Base-by-base conservation (phyloP, 2,113 vertebrate genomes). In the Paracanthobrama guichenoti region DNA sequence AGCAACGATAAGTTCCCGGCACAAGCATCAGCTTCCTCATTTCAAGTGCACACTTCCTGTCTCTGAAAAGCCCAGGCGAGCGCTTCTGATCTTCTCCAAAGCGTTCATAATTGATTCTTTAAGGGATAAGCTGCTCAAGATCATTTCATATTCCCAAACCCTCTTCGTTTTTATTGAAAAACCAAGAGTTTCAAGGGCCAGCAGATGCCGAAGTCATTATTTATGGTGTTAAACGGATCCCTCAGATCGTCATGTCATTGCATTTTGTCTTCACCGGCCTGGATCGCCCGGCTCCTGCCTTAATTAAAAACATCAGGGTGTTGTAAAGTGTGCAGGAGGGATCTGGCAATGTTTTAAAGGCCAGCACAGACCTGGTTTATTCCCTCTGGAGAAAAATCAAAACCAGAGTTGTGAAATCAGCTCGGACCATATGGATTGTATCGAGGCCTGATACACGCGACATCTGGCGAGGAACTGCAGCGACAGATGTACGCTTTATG, bases 61-160 rank as follows among this genome's bases (percentile, higher is more conserved):
- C 62, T 50, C 87, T 87, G 74, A 69, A 87, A 90, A 90, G 86
- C 87, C 44, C 76, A 42, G 87, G 85, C 69, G 76, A 22, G 67
- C 44, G 85, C 87, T 81, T 92, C 89, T 90, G 88, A 93, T 93
- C 91, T 91, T 83, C 77, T 85, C 83, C 81, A 87, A 89, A 90
- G 88, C 90, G 81, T 91, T 89, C 86, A 91, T 91, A 93, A 93
- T 91, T 91, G 87, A 93, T 93, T 93, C 81, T 92, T 89, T 85
- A 86, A 85, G 90, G 88, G 86, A 90, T 88, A 89, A 74, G 80
- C 85, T 90, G 50, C 76, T 83, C 24, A 50, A 81, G 64, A 87
- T 88, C 71, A 79, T 79, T 77, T 86, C 75, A 71, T 73, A 86
- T 79, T 69, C 64, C 69, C 44, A 71, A 79, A 73, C 69, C 53